Base-by-base conservation (phyloP, 2,113 vertebrate species). In the Chaetura pelagica region DNA sequence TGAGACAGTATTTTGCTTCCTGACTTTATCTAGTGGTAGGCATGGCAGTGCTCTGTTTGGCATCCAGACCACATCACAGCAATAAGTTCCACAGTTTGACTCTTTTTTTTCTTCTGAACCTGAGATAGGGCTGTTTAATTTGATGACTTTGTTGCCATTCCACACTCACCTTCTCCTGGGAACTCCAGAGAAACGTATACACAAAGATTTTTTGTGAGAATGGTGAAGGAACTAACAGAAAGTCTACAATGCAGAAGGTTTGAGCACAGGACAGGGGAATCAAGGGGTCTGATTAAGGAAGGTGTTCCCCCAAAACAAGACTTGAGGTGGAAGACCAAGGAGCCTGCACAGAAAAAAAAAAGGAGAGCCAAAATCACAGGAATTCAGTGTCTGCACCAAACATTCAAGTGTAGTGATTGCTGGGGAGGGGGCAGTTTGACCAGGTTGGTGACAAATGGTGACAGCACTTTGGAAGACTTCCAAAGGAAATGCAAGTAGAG, bases 401-500 rank as follows among this genome's bases (percentile, higher is more conserved):
- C 14, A 16, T 15, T 58, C 18, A 58, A 66, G 17, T 27, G 18
- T 12, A 57, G 68, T 35, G 26, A 83, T 40, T 72, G 44, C 66
- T 76, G 27, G 1, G 40, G 22, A 79, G 13, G 32, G 20, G 57
- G 35, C 6, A 80, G 22, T 48, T 78, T 63, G 42, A 34, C 38
- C 40, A 61, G 22, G 51, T 23, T 17, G 69, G 23, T 71, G 62
- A 87, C 19, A 81, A 95, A 63, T 63, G 16, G 16, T 69, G 44
- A 57, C 38, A 55, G 48, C 21, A 38, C 24, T 63, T 84, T 80
- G 82, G 75, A 91, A 82, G 27, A 35, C 46, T 67, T 66, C 64
- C 82, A 86, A 83, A 80, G 35, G 51, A 94, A 93, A 92, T 78
- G 10, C 27, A 77, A 63, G 38, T 55, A 67, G 5, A 49, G 76